A percentile compares a stretch with the other conserved stretches of the same genome.
phyloP scores from a whole-genome alignment of 1,140 invertebrate genomes.

The Uloborus diversus region DNA sequence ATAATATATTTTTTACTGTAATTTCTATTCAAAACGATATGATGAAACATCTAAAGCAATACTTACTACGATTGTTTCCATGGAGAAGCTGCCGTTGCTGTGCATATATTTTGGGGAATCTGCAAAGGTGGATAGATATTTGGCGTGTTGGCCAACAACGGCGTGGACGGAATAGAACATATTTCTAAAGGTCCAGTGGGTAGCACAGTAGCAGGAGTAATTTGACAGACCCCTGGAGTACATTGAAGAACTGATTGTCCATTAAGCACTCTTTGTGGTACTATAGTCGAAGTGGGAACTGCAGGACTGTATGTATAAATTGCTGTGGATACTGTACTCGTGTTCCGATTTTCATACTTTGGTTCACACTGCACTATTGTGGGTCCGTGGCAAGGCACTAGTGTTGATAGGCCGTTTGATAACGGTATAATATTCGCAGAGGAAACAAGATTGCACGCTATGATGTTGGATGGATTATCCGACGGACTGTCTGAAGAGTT shows the following conservation, averaged over 20 bases:
- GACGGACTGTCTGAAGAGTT: neutral
- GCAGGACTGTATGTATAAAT: neutral
- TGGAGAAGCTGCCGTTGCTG: neutral
- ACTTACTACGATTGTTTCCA: constrained; percentile 44
- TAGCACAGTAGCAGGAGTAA: neutral
- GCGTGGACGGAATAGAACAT: neutral
- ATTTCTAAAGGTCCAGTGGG: constrained; percentile 9
- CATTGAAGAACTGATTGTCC: constrained; percentile 1
- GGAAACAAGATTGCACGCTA: neutral
- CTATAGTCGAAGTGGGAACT: neutral
- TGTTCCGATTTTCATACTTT: no score
- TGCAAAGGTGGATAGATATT: neutral
- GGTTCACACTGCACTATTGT: constrained; percentile 1
- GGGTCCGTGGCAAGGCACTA: neutral
- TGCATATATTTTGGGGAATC: neutral
- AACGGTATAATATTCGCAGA: neutral
- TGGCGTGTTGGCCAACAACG: neutral
- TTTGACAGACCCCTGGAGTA: neutral
- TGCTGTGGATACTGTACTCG: no score
- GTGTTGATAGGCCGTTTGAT: neutral
- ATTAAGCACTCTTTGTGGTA: neutral
- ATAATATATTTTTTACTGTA: no score
- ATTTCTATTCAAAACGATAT: no score
- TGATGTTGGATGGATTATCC: neutral
- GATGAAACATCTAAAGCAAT: neutral